Conservation (phyloP, 1,140 invertebrate species). For the Conus betulinus region DNA sequence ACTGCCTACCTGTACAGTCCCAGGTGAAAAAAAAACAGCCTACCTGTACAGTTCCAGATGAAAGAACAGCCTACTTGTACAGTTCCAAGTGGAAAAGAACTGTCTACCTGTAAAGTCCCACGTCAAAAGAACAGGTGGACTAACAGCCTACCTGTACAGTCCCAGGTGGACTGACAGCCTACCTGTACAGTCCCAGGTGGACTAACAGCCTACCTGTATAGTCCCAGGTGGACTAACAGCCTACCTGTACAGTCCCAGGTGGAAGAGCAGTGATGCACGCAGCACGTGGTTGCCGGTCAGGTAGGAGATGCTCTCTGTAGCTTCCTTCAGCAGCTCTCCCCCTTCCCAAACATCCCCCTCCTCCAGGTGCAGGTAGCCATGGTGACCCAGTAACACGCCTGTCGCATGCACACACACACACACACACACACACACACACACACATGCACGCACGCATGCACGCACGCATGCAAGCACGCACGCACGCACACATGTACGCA, state of each 20-base stretch:
- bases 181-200: constrained; percentile 67
- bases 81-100: too few species aligned
- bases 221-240: neutral
- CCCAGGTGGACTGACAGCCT: neutral
- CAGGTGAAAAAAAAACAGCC: too few species aligned
- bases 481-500: neutral
- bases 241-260: constrained; percentile 66
- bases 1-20: too few species aligned
- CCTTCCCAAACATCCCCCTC: constrained; percentile 57
- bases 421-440: constrained; percentile 9
- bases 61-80: too few species aligned
- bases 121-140: constrained; percentile 47
- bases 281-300: constrained; percentile 50
- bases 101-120: constrained; percentile 4
- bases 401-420: neutral
- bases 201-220: constrained; percentile 40
- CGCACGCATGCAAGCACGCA: neutral
- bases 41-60: too few species aligned
- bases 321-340: constrained; percentile 60
- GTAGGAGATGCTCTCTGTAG: constrained; percentile 55
- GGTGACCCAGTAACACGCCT: constrained; percentile 60
- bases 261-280: constrained; percentile 56
- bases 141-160: constrained; percentile 29
- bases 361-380: constrained; percentile 56
- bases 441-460: neutral